Evolutionary conservation across 1,140 invertebrate genomes (phyloP).

Genomic region (Dinothrombium tinctorium): DNA sequence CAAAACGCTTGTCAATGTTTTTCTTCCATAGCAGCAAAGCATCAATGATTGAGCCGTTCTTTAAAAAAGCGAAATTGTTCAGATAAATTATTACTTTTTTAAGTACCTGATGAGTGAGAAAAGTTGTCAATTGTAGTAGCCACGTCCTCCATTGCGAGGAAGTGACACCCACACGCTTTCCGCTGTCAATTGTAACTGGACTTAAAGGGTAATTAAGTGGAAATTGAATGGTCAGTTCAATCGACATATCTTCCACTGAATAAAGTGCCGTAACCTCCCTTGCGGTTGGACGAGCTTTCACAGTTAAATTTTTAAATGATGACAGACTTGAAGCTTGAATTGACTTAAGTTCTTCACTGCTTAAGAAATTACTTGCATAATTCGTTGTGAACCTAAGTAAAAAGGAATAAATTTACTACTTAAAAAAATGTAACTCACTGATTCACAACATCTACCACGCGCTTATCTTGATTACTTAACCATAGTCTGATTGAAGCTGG

Average conservation of each 20-base stretch:
- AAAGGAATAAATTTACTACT: slow-evolving; percentile 2
- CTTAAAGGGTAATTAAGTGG: slow-evolving; percentile 56
- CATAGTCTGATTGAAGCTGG: slow-evolving; percentile 56
- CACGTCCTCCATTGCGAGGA: slow-evolving; percentile 40
- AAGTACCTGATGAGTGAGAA: slow-evolving; percentile 49
- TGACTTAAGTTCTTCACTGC: slow-evolving; percentile 37
- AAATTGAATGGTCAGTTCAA: slow-evolving; percentile 49
- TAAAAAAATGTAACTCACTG: slow-evolving; percentile 20
- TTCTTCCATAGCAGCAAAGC: slow-evolving; percentile 63
- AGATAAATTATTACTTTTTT: not conserved
- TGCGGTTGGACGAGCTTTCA: slow-evolving; percentile 38
- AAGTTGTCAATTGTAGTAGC: slow-evolving; percentile 52
- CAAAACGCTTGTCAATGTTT: slow-evolving; percentile 66
- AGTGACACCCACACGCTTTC: slow-evolving; percentile 32
- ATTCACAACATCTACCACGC: slow-evolving; percentile 40
- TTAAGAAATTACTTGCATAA: slow-evolving; percentile 43
- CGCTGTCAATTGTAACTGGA: slow-evolving; percentile 38
- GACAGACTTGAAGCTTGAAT: slow-evolving; percentile 46
- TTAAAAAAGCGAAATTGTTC: slow-evolving; percentile 12
- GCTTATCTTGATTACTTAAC: slow-evolving; percentile 44
- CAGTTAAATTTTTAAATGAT: slow-evolving; percentile 23
- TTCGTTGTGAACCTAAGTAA: slow-evolving; percentile 32
- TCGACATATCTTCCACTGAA: slow-evolving; percentile 48
- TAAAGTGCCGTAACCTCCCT: slow-evolving; percentile 55
- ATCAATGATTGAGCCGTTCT: slow-evolving; percentile 67